Evolutionary conservation across 2,888 invertebrate genomes (phyloP).

Genomic region (Drosophila borealis): DNA sequence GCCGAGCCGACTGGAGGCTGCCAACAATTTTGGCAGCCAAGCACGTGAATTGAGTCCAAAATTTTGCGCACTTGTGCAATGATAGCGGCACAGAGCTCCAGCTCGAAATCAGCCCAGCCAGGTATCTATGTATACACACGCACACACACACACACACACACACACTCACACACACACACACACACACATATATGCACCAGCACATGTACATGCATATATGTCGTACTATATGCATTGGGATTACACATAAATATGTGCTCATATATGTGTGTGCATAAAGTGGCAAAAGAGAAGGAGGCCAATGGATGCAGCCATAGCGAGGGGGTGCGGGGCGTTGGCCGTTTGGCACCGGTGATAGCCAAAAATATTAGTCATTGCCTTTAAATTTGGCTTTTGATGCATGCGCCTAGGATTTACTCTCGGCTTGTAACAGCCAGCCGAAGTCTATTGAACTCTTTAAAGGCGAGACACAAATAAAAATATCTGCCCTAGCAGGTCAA

Average conservation of each 20-base stretch:
- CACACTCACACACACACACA: not conserved
- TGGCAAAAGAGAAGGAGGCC: conserved; percentile 11
- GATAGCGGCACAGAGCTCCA: conserved; percentile 64
- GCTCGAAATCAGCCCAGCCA: conserved; percentile 39
- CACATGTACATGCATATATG: conserved; percentile 21
- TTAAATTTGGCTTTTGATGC: conserved; percentile 71
- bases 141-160: conserved; percentile 5
- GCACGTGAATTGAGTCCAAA: conserved; percentile 83
- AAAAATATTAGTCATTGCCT: conserved; percentile 78
- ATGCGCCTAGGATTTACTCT: conserved; percentile 32
- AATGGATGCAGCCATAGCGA: conserved; percentile 16
- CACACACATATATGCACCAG: not conserved
- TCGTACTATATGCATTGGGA: conserved; percentile 15
- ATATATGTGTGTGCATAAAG: conserved; percentile 28
- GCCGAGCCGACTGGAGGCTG: conserved; percentile 63
- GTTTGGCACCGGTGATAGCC: conserved; percentile 72
- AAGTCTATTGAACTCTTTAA: conserved; percentile 47
- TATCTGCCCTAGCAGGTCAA: too few species aligned
- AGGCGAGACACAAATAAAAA: not conserved
- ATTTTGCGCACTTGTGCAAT: conserved; percentile 81
- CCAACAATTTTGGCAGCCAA: conserved; percentile 82
- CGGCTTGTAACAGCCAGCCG: not conserved
- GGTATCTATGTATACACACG: conserved; percentile 54
- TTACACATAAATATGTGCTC: conserved; percentile 22
- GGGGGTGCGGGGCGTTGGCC: conserved; percentile 49